A percentile compares a stretch with the other conserved stretches of the same genome.
These are phyloP conservation scores for Pangasius sanitwongsei DNA, from an alignment of 2,797 vertebrate genomes.

Conservation along the genomic window DNA sequence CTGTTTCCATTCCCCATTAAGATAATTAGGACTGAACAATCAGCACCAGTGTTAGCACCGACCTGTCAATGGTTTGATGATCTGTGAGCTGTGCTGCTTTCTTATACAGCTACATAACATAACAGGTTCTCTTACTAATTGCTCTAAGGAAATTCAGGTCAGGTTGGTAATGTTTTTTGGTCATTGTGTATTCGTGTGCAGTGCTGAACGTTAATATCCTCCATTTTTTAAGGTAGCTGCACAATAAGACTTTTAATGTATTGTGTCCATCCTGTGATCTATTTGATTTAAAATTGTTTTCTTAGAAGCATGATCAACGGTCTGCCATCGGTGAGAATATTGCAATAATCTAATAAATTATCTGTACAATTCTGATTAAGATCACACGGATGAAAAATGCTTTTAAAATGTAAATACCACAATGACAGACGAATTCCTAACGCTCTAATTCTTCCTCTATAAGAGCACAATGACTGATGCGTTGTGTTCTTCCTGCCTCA, in stretches of 20 bases:
- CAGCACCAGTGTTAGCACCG: background rate
- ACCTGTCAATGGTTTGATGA: background rate
- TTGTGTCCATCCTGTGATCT: background rate
- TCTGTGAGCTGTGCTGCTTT: background rate
- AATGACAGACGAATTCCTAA: background rate
- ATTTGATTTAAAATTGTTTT: background rate
- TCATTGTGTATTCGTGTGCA: background rate
- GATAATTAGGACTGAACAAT: constrained; percentile 19
- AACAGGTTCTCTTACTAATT: background rate
- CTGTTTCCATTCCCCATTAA: background rate
- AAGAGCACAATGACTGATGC: background rate
- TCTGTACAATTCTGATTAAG: background rate
- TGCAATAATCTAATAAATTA: background rate
- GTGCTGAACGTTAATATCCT: background rate
- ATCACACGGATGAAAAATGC: background rate
- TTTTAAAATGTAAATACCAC: background rate
- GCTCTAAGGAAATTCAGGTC: background rate
- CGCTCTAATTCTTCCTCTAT: background rate
- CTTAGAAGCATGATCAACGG: background rate
- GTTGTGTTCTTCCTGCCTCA: constrained; percentile 22
- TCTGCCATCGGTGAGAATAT: background rate
- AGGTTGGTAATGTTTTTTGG: background rate
- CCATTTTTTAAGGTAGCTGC: background rate
- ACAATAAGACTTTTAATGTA: background rate
- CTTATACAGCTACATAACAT: background rate